Conservation (phyloP, 2,888 invertebrate genomes). For the Ennomos fuscantarius region DNA sequence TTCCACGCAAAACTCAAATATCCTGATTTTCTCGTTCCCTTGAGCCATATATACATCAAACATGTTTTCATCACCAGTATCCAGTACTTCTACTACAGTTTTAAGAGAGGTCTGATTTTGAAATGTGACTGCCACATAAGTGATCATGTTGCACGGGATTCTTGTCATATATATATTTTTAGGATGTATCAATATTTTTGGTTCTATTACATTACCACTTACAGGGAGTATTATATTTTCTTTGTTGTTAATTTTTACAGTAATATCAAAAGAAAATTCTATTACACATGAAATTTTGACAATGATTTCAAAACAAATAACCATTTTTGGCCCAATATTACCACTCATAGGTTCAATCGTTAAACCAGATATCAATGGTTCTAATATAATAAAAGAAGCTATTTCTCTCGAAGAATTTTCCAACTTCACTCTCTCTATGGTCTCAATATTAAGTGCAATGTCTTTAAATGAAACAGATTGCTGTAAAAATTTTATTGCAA, state of each 20-base stretch:
- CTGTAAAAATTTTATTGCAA: slow-evolving; percentile 73
- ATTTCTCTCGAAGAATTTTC: slow-evolving; percentile 83
- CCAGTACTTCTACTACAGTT: slow-evolving; percentile 60
- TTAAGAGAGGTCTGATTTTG: slow-evolving; percentile 65
- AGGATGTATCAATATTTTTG: slow-evolving; percentile 78
- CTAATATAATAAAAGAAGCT: slow-evolving; percentile 77
- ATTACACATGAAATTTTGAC: slow-evolving; percentile 73
- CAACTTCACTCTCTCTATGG: slow-evolving; percentile 73
- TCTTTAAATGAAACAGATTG: slow-evolving; percentile 67
- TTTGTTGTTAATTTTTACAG: slow-evolving; percentile 74
- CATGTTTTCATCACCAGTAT: slow-evolving; percentile 68
- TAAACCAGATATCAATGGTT: slow-evolving; percentile 77
- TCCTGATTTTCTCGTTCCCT: slow-evolving; percentile 68
- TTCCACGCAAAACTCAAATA: slow-evolving; percentile 62
- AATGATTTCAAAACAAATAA: slow-evolving; percentile 73
- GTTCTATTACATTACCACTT: slow-evolving; percentile 79
- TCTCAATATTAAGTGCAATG: slow-evolving; percentile 70
- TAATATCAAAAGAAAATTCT: slow-evolving; percentile 70
- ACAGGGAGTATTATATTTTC: slow-evolving; percentile 72
- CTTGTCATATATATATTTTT: slow-evolving; percentile 78
- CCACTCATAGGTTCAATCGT: slow-evolving; percentile 81
- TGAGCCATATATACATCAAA: slow-evolving; percentile 66
- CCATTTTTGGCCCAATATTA: slow-evolving; percentile 77
- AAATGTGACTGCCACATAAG: slow-evolving; percentile 69
- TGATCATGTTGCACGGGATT: slow-evolving; percentile 70